These are phyloP conservation scores for Desoria tigrina DNA, from an alignment of 2,888 invertebrate genomes.

Conservation along the genomic window DNA sequence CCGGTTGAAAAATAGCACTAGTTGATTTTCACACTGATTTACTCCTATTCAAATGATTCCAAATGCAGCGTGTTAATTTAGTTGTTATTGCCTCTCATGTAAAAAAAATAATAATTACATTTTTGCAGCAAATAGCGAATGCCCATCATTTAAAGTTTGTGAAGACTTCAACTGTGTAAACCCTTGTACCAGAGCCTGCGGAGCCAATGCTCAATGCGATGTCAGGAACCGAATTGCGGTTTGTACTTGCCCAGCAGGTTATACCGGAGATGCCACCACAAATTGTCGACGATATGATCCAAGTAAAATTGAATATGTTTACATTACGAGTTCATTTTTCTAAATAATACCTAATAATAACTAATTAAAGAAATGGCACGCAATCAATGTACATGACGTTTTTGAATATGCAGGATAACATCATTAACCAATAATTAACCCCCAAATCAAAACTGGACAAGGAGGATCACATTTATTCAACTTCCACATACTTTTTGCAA, in stretches of 20 bases:
- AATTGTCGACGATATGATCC: slow-evolving; percentile 73
- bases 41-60: no score
- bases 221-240: slow-evolving; percentile 75
- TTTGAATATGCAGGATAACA: no score
- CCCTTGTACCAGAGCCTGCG: slow-evolving; percentile 76
- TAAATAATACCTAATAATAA: slow-evolving; percentile 3
- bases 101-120: no score
- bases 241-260: slow-evolving; percentile 70
- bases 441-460: no score
- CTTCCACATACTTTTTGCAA: no score
- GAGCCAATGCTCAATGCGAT: slow-evolving; percentile 73
- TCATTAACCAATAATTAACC: no score
- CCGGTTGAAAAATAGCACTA: no score
- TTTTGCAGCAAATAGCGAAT: slow-evolving; percentile 71
- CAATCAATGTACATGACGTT: neutral
- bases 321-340: neutral
- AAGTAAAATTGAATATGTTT: slow-evolving; percentile 62
- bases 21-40: no score
- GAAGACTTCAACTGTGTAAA: slow-evolving; percentile 75
- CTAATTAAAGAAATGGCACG: neutral
- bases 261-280: slow-evolving; percentile 75
- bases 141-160: slow-evolving; percentile 71
- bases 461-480: no score
- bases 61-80: no score
- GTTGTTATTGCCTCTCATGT: no score